These are phyloP conservation scores for Musca vetustissima DNA, from an alignment of 1,140 invertebrate species.

Conservation along the genomic window DNA sequence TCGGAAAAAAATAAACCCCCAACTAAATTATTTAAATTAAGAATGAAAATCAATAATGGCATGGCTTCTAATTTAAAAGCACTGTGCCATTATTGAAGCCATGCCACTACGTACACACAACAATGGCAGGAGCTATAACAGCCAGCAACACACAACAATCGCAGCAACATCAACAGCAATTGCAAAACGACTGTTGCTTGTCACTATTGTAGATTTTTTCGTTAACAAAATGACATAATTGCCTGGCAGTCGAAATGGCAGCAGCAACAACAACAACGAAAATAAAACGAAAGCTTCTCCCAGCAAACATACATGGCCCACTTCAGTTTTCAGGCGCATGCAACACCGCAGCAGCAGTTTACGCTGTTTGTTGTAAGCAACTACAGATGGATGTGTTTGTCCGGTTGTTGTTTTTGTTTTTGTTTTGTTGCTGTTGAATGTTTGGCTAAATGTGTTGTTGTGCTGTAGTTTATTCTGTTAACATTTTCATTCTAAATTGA, in stretches of 20 bases:
- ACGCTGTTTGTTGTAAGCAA: too few species aligned
- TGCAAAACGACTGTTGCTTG: slow-evolving; percentile 15
- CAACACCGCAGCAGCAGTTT: too few species aligned
- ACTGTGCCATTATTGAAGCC: too few species aligned
- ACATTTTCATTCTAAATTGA: slow-evolving; percentile 23
- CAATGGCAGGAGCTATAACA: slow-evolving; percentile 5
- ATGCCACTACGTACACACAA: not conserved
- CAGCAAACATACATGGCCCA: slow-evolving; percentile 3
- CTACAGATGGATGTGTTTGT: not conserved
- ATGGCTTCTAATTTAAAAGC: too few species aligned
- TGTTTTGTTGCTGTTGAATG: not conserved
- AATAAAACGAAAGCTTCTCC: not conserved
- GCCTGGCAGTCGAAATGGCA: slow-evolving; percentile 7
- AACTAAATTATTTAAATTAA: too few species aligned
- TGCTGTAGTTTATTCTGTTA: slow-evolving; percentile 11
- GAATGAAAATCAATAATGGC: too few species aligned
- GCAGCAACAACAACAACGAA: not conserved
- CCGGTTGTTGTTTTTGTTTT: too few species aligned
- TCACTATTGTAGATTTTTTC: slow-evolving; percentile 10
- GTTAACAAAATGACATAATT: slow-evolving; percentile 22
- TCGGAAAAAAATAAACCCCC: too few species aligned
- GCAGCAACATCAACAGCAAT: not conserved
- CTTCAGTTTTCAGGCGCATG: not conserved
- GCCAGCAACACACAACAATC: too few species aligned
- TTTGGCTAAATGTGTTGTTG: not conserved